Evolutionary conservation across 2,113 vertebrate species (phyloP), one percentile per base, ranked within the genome.

Genomic region (Perognathus longimembris): DNA sequence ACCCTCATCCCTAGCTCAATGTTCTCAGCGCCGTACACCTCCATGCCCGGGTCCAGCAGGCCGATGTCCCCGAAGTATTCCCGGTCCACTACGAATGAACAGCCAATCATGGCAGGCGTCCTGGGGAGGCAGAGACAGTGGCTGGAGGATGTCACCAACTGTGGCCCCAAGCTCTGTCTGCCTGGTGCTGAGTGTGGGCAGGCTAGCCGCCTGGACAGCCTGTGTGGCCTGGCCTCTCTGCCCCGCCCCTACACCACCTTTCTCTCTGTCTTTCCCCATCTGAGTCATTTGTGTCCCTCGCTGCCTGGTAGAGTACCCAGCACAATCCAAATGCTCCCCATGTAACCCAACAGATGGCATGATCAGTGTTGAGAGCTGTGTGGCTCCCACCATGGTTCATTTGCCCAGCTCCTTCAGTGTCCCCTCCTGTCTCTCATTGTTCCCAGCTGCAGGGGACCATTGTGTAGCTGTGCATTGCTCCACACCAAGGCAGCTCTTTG

Each of bases 41-140:
- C 99, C 99, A 99, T 99, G 61, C 99, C 99, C 0, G 99, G 99
- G 96, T 99, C 99, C 69, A 99, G 98, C 81, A 99, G 98, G 40
- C 99, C 99, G 0, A 99, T 99, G 94, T 99, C 99, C 17, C 99
- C 98, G 45, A 99, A 99, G 96, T 99, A 99, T 83, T 99, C 99
- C 67, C 99, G 97, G 96, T 99, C 99, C 76, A 99, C 99, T 96
- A 99, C 99, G 50, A 99, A 99, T 0, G 99, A 99, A 96, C 99
- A 99, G 92, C 99, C 99, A 1, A 99, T 99, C 99, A 99, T 99
- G 40, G 99, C 99, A 0, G 99, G 99, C 40, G 99, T 99, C 98
- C 99, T 99, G 45, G 0, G 73, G 32, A 75, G 40, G 64, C 50
- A 88, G 22, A 91, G 75, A 75, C 1, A 3, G 50, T 42, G 7